Base-by-base conservation (phyloP, 2,888 invertebrate species). In the Amaurobius ferox region DNA sequence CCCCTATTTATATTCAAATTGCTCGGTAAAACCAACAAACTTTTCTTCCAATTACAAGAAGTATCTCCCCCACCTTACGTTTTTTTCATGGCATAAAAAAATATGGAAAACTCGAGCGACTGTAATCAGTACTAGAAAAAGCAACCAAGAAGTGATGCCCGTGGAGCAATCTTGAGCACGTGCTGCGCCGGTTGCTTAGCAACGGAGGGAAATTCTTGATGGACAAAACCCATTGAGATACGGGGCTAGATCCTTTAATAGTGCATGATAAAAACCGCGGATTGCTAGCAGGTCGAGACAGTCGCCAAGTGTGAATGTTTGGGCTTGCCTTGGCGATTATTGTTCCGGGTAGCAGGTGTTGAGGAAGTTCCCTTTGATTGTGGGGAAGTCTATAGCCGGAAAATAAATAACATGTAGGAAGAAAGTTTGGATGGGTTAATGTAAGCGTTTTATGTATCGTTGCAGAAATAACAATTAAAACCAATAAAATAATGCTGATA, bases 221-320 rank as follows among this genome's bases (percentile, higher is more conserved):
- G 72, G 79, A 79, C 79, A 67, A 39, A 62, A 62, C 71, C 67
- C 79, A 70, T 72, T 73, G 66, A 67, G 71, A 64, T 28, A 44
- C 19, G 9, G 19, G 11, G 13, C 32, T 64, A 19, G 48, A 29
- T 44, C 28, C 61, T 35, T 79, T 72, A 79, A 79, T 79, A 67
- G 71, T 26, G 71, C 72, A 48, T 79, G 79, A 73, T 67, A 71
- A 71, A 78, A 71, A 79, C 79, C 79, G 28, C 73, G 55, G 73
- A 79, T 66, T 66, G 72, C 30, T 79, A 19, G 44, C 35, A 16
- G 40, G 35, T 16, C 55, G 23, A 55, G 23, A 73, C 28, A 19
- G 67, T 61, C 67, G 68, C 77, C 67, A 39, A 48, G 55, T 32
- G n/a, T 0, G 28, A 19, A 68, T n/a, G 35, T 35, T 55, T 30